Base-by-base conservation (phyloP, 2,113 vertebrate genomes). In the Ovis canadensis region DNA sequence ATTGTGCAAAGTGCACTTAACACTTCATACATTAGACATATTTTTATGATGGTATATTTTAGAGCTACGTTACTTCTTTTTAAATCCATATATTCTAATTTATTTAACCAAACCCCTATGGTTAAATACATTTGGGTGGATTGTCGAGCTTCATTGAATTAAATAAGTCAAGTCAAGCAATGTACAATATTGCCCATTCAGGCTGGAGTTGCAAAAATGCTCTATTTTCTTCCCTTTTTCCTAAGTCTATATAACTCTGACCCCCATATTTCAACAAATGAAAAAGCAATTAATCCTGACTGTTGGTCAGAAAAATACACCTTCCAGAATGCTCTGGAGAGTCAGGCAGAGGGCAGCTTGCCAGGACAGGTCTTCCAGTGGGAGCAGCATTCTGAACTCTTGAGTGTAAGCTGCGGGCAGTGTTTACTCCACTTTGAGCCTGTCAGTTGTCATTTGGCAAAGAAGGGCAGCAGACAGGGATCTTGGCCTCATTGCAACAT, bases 1-100 rank as follows among this genome's bases (percentile, higher is more conserved):
- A 48, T 78, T 85, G 71, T 80, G 57, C n/a, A 90, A 93, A 95
- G 40, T 80, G 8, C 54, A 50, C 62, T 94, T 48, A 91, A 92
- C 6, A 33, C 5, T 95, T 91, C 36, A 45, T 25, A 31, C 29
- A n/a, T 67, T 19, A 87, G 90, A 67, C 15, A 23, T 83, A 91
- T 83, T 83, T 90, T 25, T 87, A 6, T 60, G 60, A 64, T 13
- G 33, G 36, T 25, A 8, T 57, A 57, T 62, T 92, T 94, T 55
- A 60, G 40, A 83, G 36, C 19, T 82, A 43, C 16, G n/a, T 96
- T 81, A n/a, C 67, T 89, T 89, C 40, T 77, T 78, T 62, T 86
- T 17, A 62, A 80, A 57, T 33, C 50, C 67, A 77, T 15, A 11
- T 7, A 64, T 36, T 83, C 33, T 52, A n/a, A 55, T 95, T 95